Percentiles rank a stretch among this genome's conserved stretches.
These are phyloP conservation scores for Zenarchopterus dispar DNA, from an alignment of 2,797 vertebrate genomes.

Conservation along the genomic window DNA sequence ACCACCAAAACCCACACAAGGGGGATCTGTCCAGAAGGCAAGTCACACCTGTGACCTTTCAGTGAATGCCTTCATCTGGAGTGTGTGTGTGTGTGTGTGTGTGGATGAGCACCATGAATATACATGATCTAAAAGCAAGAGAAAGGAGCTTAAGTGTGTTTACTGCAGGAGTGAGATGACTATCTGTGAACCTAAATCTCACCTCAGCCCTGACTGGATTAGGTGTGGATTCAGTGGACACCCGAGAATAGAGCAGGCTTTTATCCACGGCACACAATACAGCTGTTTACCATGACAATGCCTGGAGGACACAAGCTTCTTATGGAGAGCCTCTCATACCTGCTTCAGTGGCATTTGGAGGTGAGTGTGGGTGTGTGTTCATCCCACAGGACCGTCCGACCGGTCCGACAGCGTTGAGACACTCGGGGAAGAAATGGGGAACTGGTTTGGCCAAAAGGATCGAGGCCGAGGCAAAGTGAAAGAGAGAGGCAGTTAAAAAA, in stretches of 20 bases:
- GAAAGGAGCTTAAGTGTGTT: not conserved
- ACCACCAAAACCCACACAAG: slow-evolving; percentile 7
- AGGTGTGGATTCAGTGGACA: slow-evolving; percentile 33
- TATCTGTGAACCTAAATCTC: slow-evolving; percentile 36
- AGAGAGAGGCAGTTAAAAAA: slow-evolving; percentile 8
- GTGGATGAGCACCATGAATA: not conserved
- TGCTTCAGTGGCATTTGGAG: slow-evolving; percentile 17
- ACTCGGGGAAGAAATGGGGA: slow-evolving; percentile 53
- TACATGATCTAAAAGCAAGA: not conserved
- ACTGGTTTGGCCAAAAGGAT: slow-evolving; percentile 31
- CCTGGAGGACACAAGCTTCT: slow-evolving; percentile 34
- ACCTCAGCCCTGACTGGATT: slow-evolving; percentile 55
- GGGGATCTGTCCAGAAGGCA: slow-evolving; percentile 14
- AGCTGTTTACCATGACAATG: slow-evolving; percentile 61
- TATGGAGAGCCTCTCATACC: slow-evolving; percentile 41
- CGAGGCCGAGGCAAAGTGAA: slow-evolving; percentile 27
- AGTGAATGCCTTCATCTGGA: not conserved
- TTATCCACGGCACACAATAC: slow-evolving; percentile 45
- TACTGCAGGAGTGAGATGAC: slow-evolving; percentile 26
- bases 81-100: not conserved
- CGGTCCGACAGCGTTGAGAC: slow-evolving; percentile 65
- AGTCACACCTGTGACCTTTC: slow-evolving; percentile 36
- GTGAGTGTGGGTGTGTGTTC: slow-evolving; percentile 3
- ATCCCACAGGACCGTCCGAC: slow-evolving; percentile 49
- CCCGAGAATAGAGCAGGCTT: slow-evolving; percentile 36